A percentile compares a stretch with the other conserved stretches of the same genome.
These are phyloP conservation scores for Anser cygnoides DNA, from an alignment of 2,113 vertebrate genomes.

Conservation along the genomic window DNA sequence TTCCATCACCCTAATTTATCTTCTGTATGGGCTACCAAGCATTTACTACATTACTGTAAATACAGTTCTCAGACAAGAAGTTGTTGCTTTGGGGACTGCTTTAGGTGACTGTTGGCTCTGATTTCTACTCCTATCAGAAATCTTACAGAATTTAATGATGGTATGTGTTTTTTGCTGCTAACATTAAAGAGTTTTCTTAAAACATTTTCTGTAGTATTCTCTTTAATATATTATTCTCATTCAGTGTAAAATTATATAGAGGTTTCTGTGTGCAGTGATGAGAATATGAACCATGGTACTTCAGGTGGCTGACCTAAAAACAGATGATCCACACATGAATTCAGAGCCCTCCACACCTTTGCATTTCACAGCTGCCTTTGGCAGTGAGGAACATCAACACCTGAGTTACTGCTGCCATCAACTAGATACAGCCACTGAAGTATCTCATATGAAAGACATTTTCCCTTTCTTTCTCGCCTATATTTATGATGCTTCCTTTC, in stretches of 20 bases:
- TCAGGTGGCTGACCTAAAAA: background rate
- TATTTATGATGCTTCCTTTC: constrained; percentile 1
- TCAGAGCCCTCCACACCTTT: background rate
- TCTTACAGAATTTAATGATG: background rate
- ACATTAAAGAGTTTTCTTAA: background rate
- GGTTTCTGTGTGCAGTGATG: background rate
- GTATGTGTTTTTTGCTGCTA: background rate
- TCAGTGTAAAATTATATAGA: background rate
- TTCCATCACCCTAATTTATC: background rate
- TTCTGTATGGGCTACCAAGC: background rate
- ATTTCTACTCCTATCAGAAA: background rate
- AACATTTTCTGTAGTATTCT: background rate
- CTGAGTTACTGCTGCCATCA: background rate
- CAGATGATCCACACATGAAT: background rate
- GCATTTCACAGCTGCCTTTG: background rate
- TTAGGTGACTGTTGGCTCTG: background rate
- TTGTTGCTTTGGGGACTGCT: background rate
- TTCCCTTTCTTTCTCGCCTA: background rate
- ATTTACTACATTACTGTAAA: background rate
- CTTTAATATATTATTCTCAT: background rate
- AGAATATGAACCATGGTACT: background rate
- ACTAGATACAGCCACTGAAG: background rate
- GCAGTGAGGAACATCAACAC: background rate
- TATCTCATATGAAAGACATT: background rate
- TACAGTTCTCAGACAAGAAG: background rate